Evolutionary conservation across 2,113 vertebrate genomes (phyloP).

Genomic region (Notechis scutatus): DNA sequence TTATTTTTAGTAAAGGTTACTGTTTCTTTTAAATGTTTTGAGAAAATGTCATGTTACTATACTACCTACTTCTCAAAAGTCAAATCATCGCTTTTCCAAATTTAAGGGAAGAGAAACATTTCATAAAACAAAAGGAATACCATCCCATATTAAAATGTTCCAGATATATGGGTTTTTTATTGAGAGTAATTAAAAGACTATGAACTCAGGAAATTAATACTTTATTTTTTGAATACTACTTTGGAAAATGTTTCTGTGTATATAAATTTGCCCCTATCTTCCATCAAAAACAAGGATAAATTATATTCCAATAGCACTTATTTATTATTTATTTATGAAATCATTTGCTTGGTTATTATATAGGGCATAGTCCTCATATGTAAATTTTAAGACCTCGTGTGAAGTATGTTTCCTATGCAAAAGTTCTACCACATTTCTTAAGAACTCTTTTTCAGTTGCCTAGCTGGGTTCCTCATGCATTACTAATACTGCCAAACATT

Average conservation of each 20-base stretch:
- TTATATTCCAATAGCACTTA: neutral
- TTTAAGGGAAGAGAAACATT: conserved; percentile 24
- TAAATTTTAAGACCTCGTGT: neutral
- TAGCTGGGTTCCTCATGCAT: neutral
- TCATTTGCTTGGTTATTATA: neutral
- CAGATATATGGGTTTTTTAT: neutral
- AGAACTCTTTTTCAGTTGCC: neutral
- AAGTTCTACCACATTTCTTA: neutral
- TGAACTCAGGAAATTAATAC: neutral
- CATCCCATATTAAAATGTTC: neutral
- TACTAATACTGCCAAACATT: neutral
- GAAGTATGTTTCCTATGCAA: neutral
- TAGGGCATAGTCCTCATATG: neutral
- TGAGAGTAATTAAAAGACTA: neutral
- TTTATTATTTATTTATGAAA: neutral
- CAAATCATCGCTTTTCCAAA: conserved; percentile 13
- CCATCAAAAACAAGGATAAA: neutral
- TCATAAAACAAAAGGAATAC: conserved; percentile 26
- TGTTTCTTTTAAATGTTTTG: conserved; percentile 18
- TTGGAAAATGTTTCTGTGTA: neutral
- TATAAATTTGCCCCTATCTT: neutral
- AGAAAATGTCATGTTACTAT: conserved; percentile 15
- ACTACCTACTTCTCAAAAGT: conserved; percentile 6
- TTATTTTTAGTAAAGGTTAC: conserved; percentile 28
- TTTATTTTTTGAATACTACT: neutral